Conservation (phyloP, 2,888 invertebrate genomes). For the Aphidius colemani region DNA sequence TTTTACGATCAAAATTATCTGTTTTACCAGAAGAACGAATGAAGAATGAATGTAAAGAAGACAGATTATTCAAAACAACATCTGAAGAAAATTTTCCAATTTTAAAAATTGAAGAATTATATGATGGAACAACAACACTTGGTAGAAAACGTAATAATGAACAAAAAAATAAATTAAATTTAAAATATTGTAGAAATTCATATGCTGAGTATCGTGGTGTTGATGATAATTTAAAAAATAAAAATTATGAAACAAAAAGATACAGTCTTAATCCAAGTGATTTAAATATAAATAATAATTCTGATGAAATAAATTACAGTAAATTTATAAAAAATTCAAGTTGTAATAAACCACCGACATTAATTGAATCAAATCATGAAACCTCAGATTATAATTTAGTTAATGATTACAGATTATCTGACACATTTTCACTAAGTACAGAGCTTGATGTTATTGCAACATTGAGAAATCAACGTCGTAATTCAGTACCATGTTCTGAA, state of each 20-base stretch:
- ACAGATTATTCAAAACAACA: conserved; percentile 65
- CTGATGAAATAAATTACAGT: conserved; percentile 41
- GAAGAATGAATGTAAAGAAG: conserved; percentile 50
- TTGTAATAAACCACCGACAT: conserved; percentile 13
- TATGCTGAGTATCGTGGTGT: conserved; percentile 45
- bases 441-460: conserved; percentile 44
- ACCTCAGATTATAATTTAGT: conserved; percentile 34
- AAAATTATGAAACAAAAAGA: conserved; percentile 45
- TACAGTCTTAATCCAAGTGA: conserved; percentile 45
- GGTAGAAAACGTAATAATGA: conserved; percentile 49
- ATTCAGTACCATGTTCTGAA: conserved; percentile 52
- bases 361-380: conserved; percentile 32
- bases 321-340: conserved; percentile 31
- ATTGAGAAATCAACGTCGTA: conserved; percentile 45
- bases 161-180: conserved; percentile 30
- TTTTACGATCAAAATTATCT: conserved; percentile 75
- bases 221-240: conserved; percentile 27
- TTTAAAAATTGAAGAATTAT: conserved; percentile 50
- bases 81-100: conserved; percentile 67
- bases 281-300: conserved; percentile 37
- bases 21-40: conserved; percentile 77
- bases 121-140: conserved; percentile 54
- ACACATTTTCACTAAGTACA: conserved; percentile 34
- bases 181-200: conserved; percentile 43
- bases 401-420: conserved; percentile 42